Evolutionary conservation across 30 jellyfish, hydroid and myxozoan genomes (phyloP).

Genomic region (Hydractinia echinata): DNA sequence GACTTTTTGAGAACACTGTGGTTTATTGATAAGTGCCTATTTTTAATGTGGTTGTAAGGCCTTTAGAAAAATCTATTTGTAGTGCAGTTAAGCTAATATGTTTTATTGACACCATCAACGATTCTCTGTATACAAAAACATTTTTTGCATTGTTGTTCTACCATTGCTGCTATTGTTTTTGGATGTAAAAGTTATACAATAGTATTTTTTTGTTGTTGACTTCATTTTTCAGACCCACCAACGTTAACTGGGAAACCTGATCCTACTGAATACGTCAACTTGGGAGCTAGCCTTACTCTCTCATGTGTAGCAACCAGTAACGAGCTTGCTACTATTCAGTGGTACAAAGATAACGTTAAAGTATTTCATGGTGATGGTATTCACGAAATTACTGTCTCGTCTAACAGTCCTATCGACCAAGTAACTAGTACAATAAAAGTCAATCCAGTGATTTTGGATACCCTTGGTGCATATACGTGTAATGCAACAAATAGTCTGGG

Average conservation of each 20-base stretch:
- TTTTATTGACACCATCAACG: no score
- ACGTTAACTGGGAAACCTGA: not conserved
- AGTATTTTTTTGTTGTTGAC: not conserved
- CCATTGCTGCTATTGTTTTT: no score
- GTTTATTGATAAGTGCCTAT: no score
- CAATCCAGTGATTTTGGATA: not conserved
- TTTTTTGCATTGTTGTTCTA: no score
- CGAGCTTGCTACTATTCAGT: constrained; percentile 4
- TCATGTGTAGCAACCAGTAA: constrained; percentile 16
- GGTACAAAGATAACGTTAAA: constrained; percentile 17
- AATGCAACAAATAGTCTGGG: constrained; percentile 9
- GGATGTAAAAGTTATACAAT: no score
- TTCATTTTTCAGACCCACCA: constrained; percentile 2
- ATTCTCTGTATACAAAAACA: no score
- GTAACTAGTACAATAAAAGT: constrained; percentile 3
- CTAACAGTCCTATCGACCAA: not conserved
- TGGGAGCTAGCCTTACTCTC: not conserved
- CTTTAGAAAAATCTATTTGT: no score
- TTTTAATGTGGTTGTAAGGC: no score
- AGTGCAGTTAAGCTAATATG: no score
- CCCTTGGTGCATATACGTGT: constrained; percentile 9
- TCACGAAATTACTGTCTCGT: not conserved
- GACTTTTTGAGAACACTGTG: no score
- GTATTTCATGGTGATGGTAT: constrained; percentile 3
- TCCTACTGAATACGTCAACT: not conserved